Evolutionary conservation across 64 coral and sea anemone genomes (phyloP).

Genomic region (Montipora efflorescens): DNA sequence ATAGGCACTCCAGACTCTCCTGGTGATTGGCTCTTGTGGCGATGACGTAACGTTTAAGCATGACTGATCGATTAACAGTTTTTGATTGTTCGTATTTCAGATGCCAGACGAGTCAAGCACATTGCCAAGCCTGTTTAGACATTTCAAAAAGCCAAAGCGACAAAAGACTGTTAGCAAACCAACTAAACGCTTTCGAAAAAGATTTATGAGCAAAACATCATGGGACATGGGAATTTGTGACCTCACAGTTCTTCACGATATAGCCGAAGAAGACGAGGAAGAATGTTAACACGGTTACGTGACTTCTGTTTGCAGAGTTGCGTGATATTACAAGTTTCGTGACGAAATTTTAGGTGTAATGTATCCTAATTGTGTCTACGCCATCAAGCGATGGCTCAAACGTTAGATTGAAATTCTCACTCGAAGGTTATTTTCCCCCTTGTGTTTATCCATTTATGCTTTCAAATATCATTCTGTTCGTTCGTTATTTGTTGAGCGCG

Average conservation of each 20-base stretch:
- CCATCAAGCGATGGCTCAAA: background rate
- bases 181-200: background rate
- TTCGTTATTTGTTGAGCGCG: background rate
- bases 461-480: background rate
- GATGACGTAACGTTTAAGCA: no score
- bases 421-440: background rate
- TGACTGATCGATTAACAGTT: background rate
- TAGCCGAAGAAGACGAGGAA: constrained; percentile 36
- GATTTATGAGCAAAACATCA: background rate
- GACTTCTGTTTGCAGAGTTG: background rate
- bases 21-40: no score
- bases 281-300: background rate
- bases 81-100: background rate
- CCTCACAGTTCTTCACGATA: background rate
- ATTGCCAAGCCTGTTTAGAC: constrained; percentile 17
- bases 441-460: background rate
- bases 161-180: background rate
- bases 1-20: no score
- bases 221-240: background rate
- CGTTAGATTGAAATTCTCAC: background rate
- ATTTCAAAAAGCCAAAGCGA: constrained; percentile 20
- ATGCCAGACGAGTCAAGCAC: background rate
- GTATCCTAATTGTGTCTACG: background rate
- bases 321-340: background rate
- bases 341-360: background rate